A percentile compares a stretch with the other conserved stretches of the same genome.
Conservation (phyloP, 2,113 vertebrate species). For the Chionis minor region DNA sequence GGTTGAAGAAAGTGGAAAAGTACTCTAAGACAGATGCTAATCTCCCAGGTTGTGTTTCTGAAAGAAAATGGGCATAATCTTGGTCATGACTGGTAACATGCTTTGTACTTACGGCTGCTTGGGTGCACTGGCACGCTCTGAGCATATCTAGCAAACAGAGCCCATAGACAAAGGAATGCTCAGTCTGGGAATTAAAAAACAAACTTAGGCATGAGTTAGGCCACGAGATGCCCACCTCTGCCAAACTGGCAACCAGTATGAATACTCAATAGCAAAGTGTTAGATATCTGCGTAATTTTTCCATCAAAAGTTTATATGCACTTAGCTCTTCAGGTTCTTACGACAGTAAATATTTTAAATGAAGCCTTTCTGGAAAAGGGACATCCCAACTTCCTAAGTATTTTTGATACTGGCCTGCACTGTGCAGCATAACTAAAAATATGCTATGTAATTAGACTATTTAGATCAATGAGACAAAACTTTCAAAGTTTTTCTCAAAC, state of each 20-base stretch:
- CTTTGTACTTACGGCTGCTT: neutral
- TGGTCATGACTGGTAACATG: neutral
- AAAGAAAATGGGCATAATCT: neutral
- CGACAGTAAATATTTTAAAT: neutral
- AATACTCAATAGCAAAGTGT: neutral
- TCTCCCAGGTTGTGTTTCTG: neutral
- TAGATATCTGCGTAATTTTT: neutral
- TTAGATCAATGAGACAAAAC: neutral
- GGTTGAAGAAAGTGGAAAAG: neutral
- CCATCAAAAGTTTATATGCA: neutral
- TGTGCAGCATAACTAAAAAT: neutral
- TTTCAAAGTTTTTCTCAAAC: neutral
- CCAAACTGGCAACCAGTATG: neutral
- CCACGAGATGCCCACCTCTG: conserved; percentile 4
- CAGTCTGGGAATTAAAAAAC: neutral
- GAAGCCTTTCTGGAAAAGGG: neutral
- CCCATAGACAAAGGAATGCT: neutral
- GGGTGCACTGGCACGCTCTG: neutral
- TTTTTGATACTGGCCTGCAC: neutral
- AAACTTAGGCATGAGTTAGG: neutral
- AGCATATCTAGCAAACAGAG: neutral
- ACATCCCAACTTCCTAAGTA: neutral
- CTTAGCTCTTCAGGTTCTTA: neutral
- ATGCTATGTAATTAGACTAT: neutral
- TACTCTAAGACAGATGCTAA: neutral